phyloP scores from a whole-genome alignment of 35 echinoderm and acorn worm species.

The Heliocidaris erythrogramma region DNA sequence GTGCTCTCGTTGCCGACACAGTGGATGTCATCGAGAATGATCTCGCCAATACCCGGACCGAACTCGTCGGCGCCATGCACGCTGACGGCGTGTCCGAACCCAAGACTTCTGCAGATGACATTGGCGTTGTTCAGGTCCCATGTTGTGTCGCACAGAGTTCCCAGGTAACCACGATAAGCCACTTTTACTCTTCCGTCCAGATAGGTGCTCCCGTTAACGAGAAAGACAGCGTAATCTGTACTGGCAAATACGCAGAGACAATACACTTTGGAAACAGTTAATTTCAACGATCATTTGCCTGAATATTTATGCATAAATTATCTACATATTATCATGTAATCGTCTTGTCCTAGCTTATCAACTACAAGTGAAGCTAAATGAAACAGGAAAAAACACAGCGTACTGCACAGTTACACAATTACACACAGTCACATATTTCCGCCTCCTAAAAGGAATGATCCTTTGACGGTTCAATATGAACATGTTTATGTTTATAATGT shows the following conservation, averaged over 20 bases:
- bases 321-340: too few species aligned
- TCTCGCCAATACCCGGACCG: background rate
- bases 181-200: slow-evolving; percentile 50
- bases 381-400: too few species aligned
- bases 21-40: slow-evolving; percentile 27
- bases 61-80: background rate
- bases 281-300: too few species aligned
- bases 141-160: slow-evolving; percentile 59
- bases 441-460: too few species aligned
- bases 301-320: too few species aligned
- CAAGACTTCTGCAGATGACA: slow-evolving; percentile 23
- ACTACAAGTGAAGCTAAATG: too few species aligned
- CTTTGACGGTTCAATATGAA: too few species aligned
- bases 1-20: slow-evolving; percentile 36
- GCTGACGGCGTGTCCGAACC: slow-evolving; percentile 1
- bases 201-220: slow-evolving; percentile 40
- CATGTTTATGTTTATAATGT: too few species aligned
- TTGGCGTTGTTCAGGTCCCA: slow-evolving; percentile 50
- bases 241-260: background rate
- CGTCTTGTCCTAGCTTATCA: too few species aligned
- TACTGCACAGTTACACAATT: too few species aligned
- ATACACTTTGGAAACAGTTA: too few species aligned
- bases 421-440: too few species aligned
- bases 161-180: slow-evolving; percentile 11
- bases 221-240: background rate